phyloP scores from a whole-genome alignment of 2,797 vertebrate genomes.

The Cottoperca gobio region DNA sequence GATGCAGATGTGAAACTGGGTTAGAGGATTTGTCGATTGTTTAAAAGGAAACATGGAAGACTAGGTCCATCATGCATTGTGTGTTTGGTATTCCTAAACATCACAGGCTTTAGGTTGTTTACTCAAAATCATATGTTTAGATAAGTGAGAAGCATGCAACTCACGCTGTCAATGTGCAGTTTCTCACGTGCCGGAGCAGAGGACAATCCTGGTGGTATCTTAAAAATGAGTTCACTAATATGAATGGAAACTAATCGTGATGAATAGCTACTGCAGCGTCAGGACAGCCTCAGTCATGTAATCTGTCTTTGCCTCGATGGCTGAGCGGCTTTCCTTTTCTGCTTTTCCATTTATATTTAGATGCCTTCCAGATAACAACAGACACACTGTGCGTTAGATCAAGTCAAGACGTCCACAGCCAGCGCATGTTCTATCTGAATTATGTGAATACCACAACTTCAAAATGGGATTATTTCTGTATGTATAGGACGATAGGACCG shows the following conservation, averaged over 20 bases:
- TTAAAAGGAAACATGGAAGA: not conserved
- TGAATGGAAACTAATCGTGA: conserved; percentile 62
- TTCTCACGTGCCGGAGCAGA: conserved; percentile 34
- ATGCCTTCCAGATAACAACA: conserved; percentile 35
- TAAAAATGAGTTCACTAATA: conserved; percentile 35
- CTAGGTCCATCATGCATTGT: not conserved
- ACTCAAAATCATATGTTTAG: conserved; percentile 45
- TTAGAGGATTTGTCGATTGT: not conserved
- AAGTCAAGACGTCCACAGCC: conserved; percentile 7
- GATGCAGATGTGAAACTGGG: not conserved
- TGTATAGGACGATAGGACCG: too few relatives aligned
- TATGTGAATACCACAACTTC: conserved; percentile 8
- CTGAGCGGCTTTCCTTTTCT: conserved; percentile 9
- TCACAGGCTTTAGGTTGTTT: conserved; percentile 47
- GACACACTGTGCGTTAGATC: not conserved
- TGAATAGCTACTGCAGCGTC: conserved; percentile 46
- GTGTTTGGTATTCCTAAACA: conserved; percentile 26
- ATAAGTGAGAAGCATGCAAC: conserved; percentile 47
- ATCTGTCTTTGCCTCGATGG: conserved; percentile 38
- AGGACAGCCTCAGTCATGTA: conserved; percentile 12
- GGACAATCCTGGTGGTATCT: conserved; percentile 30
- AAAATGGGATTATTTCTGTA: conserved; percentile 42
- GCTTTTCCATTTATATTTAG: conserved; percentile 19
- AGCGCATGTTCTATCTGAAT: conserved; percentile 13
- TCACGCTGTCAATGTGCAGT: conserved; percentile 15